phyloP scores from a whole-genome alignment of 2,797 vertebrate genomes.

The Phaenicophaeus curvirostris region DNA sequence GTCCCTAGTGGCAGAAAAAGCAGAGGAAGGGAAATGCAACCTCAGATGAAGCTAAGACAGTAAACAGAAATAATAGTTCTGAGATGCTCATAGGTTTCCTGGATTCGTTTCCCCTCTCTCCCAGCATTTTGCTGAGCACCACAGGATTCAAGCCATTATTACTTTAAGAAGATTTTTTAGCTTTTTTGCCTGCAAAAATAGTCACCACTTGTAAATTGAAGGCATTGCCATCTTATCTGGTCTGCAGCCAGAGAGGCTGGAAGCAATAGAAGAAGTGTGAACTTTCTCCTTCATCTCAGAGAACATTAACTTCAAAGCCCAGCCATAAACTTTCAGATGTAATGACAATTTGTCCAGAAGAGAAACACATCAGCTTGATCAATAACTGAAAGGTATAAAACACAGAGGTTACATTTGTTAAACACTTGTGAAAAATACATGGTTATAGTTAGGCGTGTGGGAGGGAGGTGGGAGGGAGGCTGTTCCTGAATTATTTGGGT shows the following conservation, averaged over 20 bases:
- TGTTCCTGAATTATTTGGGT: not conserved
- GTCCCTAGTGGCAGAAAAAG: not conserved
- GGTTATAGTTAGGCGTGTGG: not conserved
- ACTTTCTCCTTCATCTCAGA: constrained; percentile 66
- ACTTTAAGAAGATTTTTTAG: constrained; percentile 23
- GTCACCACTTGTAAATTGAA: constrained; percentile 55
- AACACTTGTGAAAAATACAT: constrained; percentile 18
- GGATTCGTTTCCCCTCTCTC: constrained; percentile 9
- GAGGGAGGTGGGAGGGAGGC: not conserved
- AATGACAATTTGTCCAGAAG: constrained; percentile 61
- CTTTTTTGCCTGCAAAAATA: constrained; percentile 56
- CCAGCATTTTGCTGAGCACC: not conserved
- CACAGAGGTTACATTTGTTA: constrained; percentile 58
- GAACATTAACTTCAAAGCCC: constrained; percentile 67
- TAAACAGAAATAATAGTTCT: not conserved
- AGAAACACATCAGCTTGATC: constrained; percentile 49
- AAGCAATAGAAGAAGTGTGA: constrained; percentile 58
- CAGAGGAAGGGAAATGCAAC: accelerated
- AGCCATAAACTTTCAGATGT: constrained; percentile 58
- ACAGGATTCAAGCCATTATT: constrained; percentile 7
- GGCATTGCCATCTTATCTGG: constrained; percentile 53
- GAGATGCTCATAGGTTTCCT: not conserved
- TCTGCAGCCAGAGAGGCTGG: constrained; percentile 48
- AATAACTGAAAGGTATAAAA: constrained; percentile 36
- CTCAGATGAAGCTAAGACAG: not conserved